These are phyloP conservation scores for Prionailurus bengalensis DNA, from an alignment of 2,113 vertebrate species.

Conservation along the genomic window DNA sequence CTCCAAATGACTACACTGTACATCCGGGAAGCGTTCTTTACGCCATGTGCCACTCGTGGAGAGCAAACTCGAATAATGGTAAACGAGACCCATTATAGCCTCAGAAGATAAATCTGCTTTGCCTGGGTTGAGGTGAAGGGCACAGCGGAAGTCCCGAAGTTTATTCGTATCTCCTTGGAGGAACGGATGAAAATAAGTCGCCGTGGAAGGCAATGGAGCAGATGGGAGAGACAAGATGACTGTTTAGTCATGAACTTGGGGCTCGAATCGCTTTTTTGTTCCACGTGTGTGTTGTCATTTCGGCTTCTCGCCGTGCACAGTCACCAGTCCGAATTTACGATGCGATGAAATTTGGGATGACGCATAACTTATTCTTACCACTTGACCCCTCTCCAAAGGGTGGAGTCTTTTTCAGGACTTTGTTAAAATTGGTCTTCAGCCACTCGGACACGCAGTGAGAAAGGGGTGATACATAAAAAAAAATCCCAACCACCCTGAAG, in stretches of 20 bases:
- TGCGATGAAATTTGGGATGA: neutral
- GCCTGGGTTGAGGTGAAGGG: neutral
- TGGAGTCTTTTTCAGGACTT: conserved; percentile 38
- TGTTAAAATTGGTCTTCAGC: conserved; percentile 26
- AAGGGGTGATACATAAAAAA: neutral
- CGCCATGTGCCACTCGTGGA: neutral
- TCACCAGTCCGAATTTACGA: neutral
- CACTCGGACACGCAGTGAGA: neutral
- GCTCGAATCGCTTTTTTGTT: neutral
- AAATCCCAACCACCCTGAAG: neutral
- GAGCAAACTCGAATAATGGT: neutral
- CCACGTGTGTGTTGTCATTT: neutral
- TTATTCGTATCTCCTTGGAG: conserved; percentile 65
- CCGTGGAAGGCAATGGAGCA: conserved; percentile 1
- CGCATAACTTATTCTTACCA: neutral
- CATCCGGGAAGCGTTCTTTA: neutral
- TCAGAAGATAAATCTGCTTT: conserved; percentile 55
- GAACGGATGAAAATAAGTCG: conserved; percentile 39
- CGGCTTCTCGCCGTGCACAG: neutral
- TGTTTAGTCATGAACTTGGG: neutral
- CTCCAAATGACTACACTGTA: neutral
- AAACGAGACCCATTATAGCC: conserved; percentile 35
- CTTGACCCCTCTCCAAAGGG: neutral
- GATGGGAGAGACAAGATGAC: neutral
- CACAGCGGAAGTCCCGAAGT: conserved; percentile 21